Conservation (phyloP, 2,797 vertebrate genomes). For the Bucorvus abyssinicus region DNA sequence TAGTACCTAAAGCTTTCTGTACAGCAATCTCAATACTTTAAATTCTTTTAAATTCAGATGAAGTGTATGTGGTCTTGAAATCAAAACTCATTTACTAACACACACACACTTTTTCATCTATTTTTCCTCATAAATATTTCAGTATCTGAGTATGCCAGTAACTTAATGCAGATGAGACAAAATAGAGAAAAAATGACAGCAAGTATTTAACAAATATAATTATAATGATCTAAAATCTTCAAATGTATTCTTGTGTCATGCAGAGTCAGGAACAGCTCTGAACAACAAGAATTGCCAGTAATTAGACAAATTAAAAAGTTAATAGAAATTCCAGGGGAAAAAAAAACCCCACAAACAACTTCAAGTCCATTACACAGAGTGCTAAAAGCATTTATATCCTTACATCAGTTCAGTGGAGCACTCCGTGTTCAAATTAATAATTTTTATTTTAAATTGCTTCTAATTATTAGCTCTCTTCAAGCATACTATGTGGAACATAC, state of each 20-base stretch:
- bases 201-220: not conserved
- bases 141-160: not conserved
- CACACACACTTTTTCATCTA: not conserved
- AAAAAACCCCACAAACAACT: not conserved
- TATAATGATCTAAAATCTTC: not conserved
- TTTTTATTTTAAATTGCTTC: not conserved
- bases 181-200: not conserved
- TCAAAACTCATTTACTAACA: not conserved
- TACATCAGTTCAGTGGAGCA: not conserved
- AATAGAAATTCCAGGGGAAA: not conserved
- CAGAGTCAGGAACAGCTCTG: not conserved
- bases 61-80: not conserved
- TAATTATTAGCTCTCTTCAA: not conserved
- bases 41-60: not conserved
- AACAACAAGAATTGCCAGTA: not conserved
- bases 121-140: not conserved
- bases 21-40: not conserved
- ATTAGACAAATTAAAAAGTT: not conserved
- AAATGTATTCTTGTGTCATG: not conserved
- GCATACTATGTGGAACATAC: not conserved
- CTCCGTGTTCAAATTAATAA: not conserved
- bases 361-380: not conserved
- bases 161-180: not conserved
- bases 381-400: not conserved
- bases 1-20: not conserved